Base-by-base conservation (phyloP, 2,888 invertebrate species). In the Apodemia mormo region DNA sequence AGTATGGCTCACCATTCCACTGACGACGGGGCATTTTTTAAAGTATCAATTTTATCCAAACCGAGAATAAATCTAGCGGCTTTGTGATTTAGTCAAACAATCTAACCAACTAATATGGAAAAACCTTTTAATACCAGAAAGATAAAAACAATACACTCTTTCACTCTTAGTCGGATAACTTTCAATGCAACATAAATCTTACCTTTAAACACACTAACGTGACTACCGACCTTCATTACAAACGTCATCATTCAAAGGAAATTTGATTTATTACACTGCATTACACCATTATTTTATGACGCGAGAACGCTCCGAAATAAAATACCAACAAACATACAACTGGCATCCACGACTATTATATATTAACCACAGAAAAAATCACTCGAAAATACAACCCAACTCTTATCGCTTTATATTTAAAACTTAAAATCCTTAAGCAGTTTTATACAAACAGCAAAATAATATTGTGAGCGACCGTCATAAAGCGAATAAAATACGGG, bases 401-500 rank as follows among this genome's bases (percentile, higher is more conserved):
- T 77, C 78, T 74, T 87, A 81, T 56, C 0, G 0, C 2, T 0
- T 22, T 22, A 0, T 22, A 0, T 0, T 72, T 82, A 90, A 74
- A 78, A 83, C 79, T 71, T 67, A 83, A 70, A 80, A 75, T 87
- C 12, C 74, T 40, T 9, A 73, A 69, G 22, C 12, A 69, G 67
- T 64, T 69, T 66, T 73, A 74, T 68, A 58, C 69, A 58, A 68
- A 72, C 74, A 74, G 74, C 70, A 76, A 66, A 73, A 76, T 75
- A 80, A 74, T 76, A 72, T 84, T 81, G 85, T 82, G 77, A 79
- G 81, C 80, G 86, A 84, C 88, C 90, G 91, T 93, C 92, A 92
- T 92, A 92, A 92, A 93, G 90, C 90, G 90, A 91, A 92, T 92
- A 93, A 93, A 92, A 92, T 92, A 93, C 91, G 92, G 87, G 89